Base-by-base conservation (phyloP, 2,888 invertebrate species). In the Polyploca ridens region DNA sequence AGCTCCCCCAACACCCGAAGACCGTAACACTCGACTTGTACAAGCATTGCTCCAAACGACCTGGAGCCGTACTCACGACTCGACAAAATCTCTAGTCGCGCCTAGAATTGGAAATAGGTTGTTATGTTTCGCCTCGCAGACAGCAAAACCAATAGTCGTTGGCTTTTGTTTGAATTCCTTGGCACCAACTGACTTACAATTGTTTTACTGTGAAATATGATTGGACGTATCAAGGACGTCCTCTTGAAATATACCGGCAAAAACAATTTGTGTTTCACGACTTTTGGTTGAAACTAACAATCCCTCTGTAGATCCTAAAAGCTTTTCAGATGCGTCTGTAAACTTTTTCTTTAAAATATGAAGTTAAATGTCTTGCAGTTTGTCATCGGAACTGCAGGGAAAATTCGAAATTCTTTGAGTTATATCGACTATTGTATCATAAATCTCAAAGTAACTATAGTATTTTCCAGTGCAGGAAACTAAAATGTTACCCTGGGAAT, bases 151-250 rank as follows among this genome's bases (percentile, higher is more conserved):
- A 19, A 61, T 61, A 61, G 61, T 41, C 61, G 61, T 41, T 54
- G 54, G 54, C 16, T 61, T 61, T 41, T 61, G 61, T 61, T 61
- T 61, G 61, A 61, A 61, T 61, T 61, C 61, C 61, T 61, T 61
- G 61, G 61, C 61, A 61, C 61, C 61, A 61, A 61, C 61, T 41
- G 27, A 41, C 44, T 61, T 19, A 38, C 61, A 41, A 61, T 61
- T 61, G 61, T 61, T 61, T 61, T 16, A 61, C 61, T 61, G 61
- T 61, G 61, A 61, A 61, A 41, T 44, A 61, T 61, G 61, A 61
- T 61, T 61, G 61, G 61, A 41, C 60, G 61, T 61, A 61, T 61
- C 61, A 41, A 61, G 61, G 61, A 41, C 61, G 41, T 41, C 33
- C 41, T 41, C 61, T 16, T 41, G 13, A 41, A 41, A 41, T 41